Evolutionary conservation across 2,888 invertebrate genomes (phyloP).

Genomic region (Polydrusus pterygomalis): DNA sequence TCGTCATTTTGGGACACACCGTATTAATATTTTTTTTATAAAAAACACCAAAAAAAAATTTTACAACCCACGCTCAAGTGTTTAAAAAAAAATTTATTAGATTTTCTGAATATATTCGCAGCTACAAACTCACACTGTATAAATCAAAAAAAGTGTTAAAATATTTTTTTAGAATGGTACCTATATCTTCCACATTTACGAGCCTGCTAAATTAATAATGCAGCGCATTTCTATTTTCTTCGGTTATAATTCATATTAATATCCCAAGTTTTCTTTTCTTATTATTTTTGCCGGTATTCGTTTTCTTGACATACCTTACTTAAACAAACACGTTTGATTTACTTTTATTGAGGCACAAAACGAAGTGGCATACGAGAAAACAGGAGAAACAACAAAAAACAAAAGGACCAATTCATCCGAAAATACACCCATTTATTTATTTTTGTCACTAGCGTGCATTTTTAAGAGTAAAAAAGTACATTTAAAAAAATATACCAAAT

Average conservation of each 20-base stretch:
- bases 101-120: too few species aligned
- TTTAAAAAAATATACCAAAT: neutral
- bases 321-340: constrained; percentile 15
- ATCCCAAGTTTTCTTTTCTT: neutral
- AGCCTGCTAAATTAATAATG: neutral
- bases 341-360: constrained; percentile 9
- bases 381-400: neutral
- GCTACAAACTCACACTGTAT: too few species aligned
- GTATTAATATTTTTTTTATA: too few species aligned
- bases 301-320: constrained; percentile 7
- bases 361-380: neutral
- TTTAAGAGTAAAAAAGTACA: neutral
- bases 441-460: neutral
- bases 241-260: constrained; percentile 5
- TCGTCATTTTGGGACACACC: too few species aligned
- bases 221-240: neutral
- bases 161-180: too few species aligned
- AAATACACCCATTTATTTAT: neutral
- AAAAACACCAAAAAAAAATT: too few species aligned
- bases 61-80: too few species aligned
- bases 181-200: neutral
- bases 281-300: neutral
- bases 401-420: constrained; percentile 6
- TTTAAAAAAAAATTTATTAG: too few species aligned
- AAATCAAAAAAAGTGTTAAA: too few species aligned